Base-by-base conservation (phyloP, 2,888 invertebrate genomes). In the Diaprepes abbreviatus region DNA sequence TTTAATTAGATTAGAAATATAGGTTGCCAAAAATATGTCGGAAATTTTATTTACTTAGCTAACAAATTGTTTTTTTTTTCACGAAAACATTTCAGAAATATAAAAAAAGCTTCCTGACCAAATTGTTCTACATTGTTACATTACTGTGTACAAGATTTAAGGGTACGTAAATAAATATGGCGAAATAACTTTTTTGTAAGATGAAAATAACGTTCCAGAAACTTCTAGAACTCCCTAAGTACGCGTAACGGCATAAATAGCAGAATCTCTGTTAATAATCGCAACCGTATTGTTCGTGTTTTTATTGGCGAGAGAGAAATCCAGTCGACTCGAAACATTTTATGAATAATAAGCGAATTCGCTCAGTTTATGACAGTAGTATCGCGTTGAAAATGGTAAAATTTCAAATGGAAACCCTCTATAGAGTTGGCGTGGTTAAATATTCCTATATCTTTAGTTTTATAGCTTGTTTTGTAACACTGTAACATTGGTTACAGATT, bases 331-430 rank as follows among this genome's bases (percentile, higher is more conserved):
- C 38, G 31, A 66, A 66, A 60, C 59, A 66, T 66, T 66, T 59
- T 66, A 66, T 66, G 59, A 66, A 66, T 66, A 66, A 66, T 66
- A 66, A 66, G 50, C 50, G 66, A 66, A 50, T 63, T 63, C 28
- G 50, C 62, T 31, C 24, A 57, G 64, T 57, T 45, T 54, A 31
- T 14, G 52, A 57, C 36, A 31, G 40, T 10, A 31, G 19, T 63
- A 45, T 21, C 45, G 40, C 63, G 21, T 63, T 21, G 36, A 65
- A 57, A 65, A 65, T 57, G 40, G 16, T 31, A 33, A 65, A 65
- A 57, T 65, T 65, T 57, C 2, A 45, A 63, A 45, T 45, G 21
- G 19, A 19, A 45, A 19, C 19, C 3, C n/a, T 16, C 16, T 14
- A n/a, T n/a, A 38, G 12, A 38, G 33, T 38, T 14, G 38, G 5